Evolutionary conservation across 2,888 invertebrate genomes (phyloP).

Genomic region (Acleris cristana): DNA sequence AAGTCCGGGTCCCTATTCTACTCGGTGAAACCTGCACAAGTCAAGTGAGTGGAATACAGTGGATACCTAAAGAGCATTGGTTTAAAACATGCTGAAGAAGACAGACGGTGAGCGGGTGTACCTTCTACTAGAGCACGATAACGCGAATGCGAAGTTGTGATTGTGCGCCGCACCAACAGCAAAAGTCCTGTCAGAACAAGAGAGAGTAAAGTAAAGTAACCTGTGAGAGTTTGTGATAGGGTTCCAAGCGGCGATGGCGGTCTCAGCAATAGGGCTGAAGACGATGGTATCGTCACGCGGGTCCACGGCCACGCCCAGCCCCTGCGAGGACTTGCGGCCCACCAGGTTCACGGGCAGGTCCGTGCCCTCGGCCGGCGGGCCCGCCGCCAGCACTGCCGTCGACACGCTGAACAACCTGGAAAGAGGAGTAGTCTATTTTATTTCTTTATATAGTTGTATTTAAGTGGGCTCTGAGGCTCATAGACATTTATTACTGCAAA

Average conservation of each 20-base stretch:
- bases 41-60: too few relatives aligned
- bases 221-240: constrained; percentile 88
- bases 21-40: too few relatives aligned
- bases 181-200: too few relatives aligned
- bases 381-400: constrained; percentile 88
- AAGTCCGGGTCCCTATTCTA: too few relatives aligned
- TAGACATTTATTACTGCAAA: too few relatives aligned
- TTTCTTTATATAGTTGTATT: too few relatives aligned
- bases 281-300: constrained; percentile 88
- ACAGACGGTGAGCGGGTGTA: too few relatives aligned
- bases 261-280: constrained; percentile 91
- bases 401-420: constrained; percentile 90
- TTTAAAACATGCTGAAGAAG: too few relatives aligned
- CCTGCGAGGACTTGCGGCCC: constrained; percentile 93
- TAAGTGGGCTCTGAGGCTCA: too few relatives aligned
- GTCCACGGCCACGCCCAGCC: constrained; percentile 89
- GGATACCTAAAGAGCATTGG: too few relatives aligned
- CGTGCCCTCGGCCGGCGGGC: constrained; percentile 88
- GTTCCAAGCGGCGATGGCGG: constrained; percentile 92
- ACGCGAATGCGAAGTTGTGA: not conserved
- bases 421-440: constrained; percentile 30
- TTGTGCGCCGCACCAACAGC: not conserved
- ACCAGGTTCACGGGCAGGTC: constrained; percentile 90
- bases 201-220: constrained; percentile 65
- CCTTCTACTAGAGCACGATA: not conserved